A percentile compares a stretch with the other conserved stretches of the same genome.
These are phyloP conservation scores for Catharus minimus DNA, from an alignment of 2,113 vertebrate species.

Conservation along the genomic window DNA sequence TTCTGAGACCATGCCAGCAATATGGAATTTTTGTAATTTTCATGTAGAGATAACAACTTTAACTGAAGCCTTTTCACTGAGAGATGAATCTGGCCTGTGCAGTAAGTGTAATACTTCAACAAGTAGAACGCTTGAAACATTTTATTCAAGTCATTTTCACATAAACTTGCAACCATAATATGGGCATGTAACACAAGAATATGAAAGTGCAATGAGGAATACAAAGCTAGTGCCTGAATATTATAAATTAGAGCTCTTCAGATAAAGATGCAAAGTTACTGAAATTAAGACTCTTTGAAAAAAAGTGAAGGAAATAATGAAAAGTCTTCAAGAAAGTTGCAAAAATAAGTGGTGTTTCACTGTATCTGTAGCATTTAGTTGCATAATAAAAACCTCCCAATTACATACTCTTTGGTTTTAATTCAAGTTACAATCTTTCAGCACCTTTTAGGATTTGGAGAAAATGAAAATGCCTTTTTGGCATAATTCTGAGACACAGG, in stretches of 20 bases:
- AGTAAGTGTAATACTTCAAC: conserved; percentile 1
- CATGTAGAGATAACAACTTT: neutral
- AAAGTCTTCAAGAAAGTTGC: conserved; percentile 53
- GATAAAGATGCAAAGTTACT: conserved; percentile 66
- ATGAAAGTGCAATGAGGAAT: conserved; percentile 73
- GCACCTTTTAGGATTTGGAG: conserved; percentile 73
- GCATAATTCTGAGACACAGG: conserved; percentile 50
- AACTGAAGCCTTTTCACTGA: neutral
- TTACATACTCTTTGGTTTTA: conserved; percentile 72
- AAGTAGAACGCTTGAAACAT: conserved; percentile 71
- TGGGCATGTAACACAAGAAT: conserved; percentile 74
- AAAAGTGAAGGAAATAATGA: conserved; percentile 62
- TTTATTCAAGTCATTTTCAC: conserved; percentile 84
- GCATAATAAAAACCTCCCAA: conserved; percentile 63
- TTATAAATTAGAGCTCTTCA: conserved; percentile 77
- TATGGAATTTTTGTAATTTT: neutral
- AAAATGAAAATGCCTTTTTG: conserved; percentile 47
- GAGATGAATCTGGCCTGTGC: neutral
- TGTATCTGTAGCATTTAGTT: conserved; percentile 66
- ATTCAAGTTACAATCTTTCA: conserved; percentile 81
- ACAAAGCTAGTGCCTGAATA: conserved; percentile 74
- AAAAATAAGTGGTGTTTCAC: conserved; percentile 70
- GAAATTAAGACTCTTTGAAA: conserved; percentile 59
- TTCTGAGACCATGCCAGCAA: neutral
- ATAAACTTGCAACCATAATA: conserved; percentile 76